Conservation (phyloP, 2,888 invertebrate species). For the Cosmia trapezina region DNA sequence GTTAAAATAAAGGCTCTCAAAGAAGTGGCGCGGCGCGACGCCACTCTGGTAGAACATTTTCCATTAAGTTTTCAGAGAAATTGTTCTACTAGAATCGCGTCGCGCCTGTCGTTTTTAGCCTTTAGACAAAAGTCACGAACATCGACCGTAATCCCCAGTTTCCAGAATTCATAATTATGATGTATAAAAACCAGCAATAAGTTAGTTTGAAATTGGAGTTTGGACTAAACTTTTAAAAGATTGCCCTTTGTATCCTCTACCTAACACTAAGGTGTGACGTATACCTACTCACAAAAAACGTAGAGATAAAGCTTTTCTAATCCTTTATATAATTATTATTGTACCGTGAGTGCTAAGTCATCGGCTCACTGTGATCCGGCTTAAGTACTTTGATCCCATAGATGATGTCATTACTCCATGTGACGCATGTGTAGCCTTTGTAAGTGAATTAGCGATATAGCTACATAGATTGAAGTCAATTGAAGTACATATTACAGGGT, state of each 20-base stretch:
- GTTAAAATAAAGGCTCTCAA: neutral
- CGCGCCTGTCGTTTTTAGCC: no score
- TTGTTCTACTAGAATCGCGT: no score
- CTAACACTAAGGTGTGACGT: constrained; percentile 6
- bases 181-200: constrained; percentile 20
- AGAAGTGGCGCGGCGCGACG: no score
- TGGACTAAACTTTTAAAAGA: constrained; percentile 17
- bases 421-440: constrained; percentile 58
- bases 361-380: constrained; percentile 38
- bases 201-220: constrained; percentile 10
- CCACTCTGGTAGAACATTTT: no score
- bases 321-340: constrained; percentile 41
- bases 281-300: constrained; percentile 26
- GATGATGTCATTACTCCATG: constrained; percentile 53
- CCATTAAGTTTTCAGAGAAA: no score
- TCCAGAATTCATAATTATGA: no score
- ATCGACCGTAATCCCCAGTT: no score
- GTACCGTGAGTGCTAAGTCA: constrained; percentile 31
- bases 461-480: constrained; percentile 17
- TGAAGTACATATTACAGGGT: no score
- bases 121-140: no score
- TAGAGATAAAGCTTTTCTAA: constrained; percentile 25
- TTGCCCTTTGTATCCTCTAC: neutral
- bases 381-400: constrained; percentile 46
- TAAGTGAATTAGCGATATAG: constrained; percentile 29